These are phyloP conservation scores for Acipenser oxyrinchus DNA, from an alignment of 2,797 vertebrate genomes.

Conservation along the genomic window DNA sequence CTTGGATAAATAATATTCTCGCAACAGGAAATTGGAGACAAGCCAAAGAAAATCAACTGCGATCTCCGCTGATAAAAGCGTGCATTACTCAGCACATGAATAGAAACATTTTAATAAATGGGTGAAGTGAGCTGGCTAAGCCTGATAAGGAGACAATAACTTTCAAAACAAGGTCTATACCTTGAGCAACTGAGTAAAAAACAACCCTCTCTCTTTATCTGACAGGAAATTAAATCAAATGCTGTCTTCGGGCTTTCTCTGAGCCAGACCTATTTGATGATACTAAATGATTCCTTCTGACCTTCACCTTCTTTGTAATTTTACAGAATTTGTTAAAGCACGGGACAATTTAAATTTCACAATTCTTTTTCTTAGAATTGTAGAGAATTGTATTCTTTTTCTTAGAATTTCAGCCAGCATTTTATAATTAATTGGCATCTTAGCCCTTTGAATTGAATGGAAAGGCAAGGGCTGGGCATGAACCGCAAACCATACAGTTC, in stretches of 20 bases:
- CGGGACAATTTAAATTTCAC: no score
- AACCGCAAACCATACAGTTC: no score
- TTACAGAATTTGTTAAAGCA: no score
- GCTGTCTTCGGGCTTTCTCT: background rate
- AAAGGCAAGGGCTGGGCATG: no score
- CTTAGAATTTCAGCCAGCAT: no score
- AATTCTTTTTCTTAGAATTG: no score
- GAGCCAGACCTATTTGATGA: background rate
- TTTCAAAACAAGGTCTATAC: slow-evolving; percentile 15
- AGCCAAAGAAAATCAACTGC: background rate
- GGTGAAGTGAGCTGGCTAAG: slow-evolving; percentile 34
- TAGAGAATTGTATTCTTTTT: no score
- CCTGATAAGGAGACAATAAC: slow-evolving; percentile 35
- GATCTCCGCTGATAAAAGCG: background rate
- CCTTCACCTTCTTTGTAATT: no score
- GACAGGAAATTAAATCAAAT: slow-evolving; percentile 25
- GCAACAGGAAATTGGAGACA: background rate
- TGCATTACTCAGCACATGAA: background rate
- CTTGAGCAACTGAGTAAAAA: slow-evolving; percentile 33
- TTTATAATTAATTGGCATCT: no score
- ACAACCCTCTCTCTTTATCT: slow-evolving; percentile 29
- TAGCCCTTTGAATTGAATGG: no score
- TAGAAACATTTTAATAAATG: slow-evolving; percentile 34
- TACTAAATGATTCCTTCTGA: background rate
- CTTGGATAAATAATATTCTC: background rate